Conservation (phyloP, 1,140 invertebrate species). For the Calephelis nemesis region DNA sequence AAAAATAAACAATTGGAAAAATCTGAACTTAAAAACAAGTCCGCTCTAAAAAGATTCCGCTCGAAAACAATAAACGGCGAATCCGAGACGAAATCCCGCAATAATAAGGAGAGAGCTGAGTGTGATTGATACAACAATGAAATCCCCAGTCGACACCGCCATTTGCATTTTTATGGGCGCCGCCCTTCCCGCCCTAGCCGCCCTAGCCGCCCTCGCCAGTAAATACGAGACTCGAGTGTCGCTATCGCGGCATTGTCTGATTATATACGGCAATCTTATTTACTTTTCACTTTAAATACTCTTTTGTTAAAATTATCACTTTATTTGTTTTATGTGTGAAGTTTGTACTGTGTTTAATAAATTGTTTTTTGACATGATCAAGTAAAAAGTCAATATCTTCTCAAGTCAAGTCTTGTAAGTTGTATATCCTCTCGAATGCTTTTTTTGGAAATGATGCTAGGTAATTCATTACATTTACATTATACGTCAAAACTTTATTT, state of each 20-base stretch:
- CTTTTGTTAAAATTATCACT: neutral
- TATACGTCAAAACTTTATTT: too few relatives aligned
- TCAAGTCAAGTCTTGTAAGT: too few relatives aligned
- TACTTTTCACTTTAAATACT: slow-evolving; percentile 1
- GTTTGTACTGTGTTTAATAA: too few relatives aligned
- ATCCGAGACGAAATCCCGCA: slow-evolving; percentile 58
- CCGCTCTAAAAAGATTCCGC: slow-evolving; percentile 34
- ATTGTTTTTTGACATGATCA: too few relatives aligned
- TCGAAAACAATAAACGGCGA: slow-evolving; percentile 60
- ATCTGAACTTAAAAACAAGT: slow-evolving; percentile 29
- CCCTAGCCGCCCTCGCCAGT: slow-evolving; percentile 28
- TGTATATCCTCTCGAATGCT: too few relatives aligned
- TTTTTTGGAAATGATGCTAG: too few relatives aligned
- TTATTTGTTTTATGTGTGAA: neutral
- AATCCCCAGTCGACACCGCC: slow-evolving; percentile 64
- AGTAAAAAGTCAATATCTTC: too few relatives aligned
- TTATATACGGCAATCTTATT: slow-evolving; percentile 21
- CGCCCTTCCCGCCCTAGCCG: slow-evolving; percentile 48
- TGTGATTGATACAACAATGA: slow-evolving; percentile 72
- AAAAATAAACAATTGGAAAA: neutral
- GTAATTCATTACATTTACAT: too few relatives aligned
- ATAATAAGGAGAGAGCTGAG: slow-evolving; percentile 60
- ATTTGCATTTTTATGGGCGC: slow-evolving; percentile 75
- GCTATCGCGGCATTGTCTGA: slow-evolving; percentile 26
- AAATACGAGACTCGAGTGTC: slow-evolving; percentile 15